Percentiles rank a stretch among this genome's conserved stretches.
Conservation (phyloP, 2,113 vertebrate species). For the Hemichromis elongatus region DNA sequence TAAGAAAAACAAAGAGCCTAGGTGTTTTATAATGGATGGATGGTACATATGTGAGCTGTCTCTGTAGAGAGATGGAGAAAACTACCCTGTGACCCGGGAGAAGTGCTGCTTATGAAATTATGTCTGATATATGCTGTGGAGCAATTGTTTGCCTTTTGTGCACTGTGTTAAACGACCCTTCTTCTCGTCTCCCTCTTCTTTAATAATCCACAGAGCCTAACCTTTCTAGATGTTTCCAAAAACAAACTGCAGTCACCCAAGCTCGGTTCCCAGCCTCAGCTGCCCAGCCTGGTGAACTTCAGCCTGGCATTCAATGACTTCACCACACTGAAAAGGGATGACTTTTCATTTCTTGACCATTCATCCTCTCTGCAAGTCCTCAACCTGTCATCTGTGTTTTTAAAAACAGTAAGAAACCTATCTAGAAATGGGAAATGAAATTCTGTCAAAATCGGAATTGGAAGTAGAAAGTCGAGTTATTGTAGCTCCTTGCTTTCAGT, state of each 20-base stretch:
- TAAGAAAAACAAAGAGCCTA: accelerated
- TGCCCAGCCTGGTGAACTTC: slow-evolving; percentile 78
- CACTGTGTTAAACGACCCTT: not conserved
- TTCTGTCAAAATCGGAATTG: not conserved
- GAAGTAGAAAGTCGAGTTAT: not conserved
- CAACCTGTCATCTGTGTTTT: slow-evolving; percentile 78
- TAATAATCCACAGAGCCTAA: slow-evolving; percentile 74
- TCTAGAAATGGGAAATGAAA: slow-evolving; percentile 31
- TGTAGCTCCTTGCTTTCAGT: not conserved
- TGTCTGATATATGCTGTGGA: not conserved
- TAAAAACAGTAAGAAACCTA: slow-evolving; percentile 76
- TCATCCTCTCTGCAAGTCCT: slow-evolving; percentile 75
- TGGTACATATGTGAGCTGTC: not conserved
- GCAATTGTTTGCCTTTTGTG: not conserved
- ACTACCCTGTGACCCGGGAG: not conserved
- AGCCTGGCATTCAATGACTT: slow-evolving; percentile 76
- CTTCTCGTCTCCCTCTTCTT: not conserved
- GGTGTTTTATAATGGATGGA: not conserved
- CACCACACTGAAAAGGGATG: slow-evolving; percentile 69
- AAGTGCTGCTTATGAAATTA: not conserved
- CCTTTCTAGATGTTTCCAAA: slow-evolving; percentile 81
- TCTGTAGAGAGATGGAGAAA: not conserved
- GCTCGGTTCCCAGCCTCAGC: slow-evolving; percentile 77
- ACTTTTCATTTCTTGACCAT: slow-evolving; percentile 78
- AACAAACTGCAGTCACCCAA: slow-evolving; percentile 79